Conservation (phyloP, 2,113 vertebrate species). For the Macroglossus sobrinus region DNA sequence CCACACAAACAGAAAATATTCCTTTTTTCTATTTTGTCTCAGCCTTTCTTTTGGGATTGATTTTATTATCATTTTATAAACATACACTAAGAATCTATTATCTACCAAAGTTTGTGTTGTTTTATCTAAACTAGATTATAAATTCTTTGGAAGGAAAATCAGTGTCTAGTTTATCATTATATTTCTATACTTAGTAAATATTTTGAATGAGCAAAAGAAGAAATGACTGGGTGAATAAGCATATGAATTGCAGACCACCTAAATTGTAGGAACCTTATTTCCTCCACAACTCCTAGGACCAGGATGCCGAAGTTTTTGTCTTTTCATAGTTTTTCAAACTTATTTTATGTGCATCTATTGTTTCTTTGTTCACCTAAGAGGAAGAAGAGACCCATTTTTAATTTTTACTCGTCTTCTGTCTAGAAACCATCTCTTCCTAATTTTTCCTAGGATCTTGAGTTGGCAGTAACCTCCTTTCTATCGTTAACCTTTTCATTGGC, state of each 20-base stretch:
- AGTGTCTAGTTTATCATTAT: background rate
- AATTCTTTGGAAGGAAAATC: background rate
- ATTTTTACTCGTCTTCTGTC: background rate
- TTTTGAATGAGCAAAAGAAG: background rate
- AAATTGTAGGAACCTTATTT: background rate
- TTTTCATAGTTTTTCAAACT: background rate
- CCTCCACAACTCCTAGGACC: background rate
- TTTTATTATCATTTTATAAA: constrained; percentile 12
- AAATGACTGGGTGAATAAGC: background rate
- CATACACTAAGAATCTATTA: background rate
- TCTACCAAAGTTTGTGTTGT: background rate
- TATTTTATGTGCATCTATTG: background rate
- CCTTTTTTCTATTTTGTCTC: background rate
- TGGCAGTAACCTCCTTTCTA: background rate
- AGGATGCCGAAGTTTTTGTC: background rate
- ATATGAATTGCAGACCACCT: background rate
- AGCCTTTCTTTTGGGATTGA: background rate
- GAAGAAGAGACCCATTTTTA: background rate
- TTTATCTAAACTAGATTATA: background rate
- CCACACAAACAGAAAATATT: background rate
- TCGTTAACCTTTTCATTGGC: background rate
- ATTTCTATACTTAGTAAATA: background rate
- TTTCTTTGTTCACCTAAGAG: background rate
- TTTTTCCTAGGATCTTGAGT: background rate
- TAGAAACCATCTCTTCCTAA: background rate